A percentile compares a stretch with the other conserved stretches of the same genome.
These are phyloP conservation scores for Zeugodacus cucurbitae DNA, from an alignment of 1,140 invertebrate species.

Conservation along the genomic window DNA sequence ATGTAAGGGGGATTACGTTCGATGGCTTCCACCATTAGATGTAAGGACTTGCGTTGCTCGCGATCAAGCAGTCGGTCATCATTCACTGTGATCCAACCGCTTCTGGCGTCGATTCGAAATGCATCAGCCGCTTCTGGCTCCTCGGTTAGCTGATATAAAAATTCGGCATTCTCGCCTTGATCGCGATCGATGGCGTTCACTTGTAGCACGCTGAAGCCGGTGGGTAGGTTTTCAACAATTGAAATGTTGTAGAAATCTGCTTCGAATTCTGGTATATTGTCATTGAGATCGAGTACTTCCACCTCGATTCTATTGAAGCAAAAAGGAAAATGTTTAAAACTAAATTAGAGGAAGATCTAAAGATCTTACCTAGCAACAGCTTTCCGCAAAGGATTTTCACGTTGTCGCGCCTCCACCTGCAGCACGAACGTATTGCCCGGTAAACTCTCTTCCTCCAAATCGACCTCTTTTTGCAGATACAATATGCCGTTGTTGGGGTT, in stretches of 20 bases:
- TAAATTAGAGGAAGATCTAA: neutral
- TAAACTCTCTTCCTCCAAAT: slow-evolving; percentile 78
- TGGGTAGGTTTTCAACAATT: slow-evolving; percentile 90
- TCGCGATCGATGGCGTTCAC: slow-evolving; percentile 83
- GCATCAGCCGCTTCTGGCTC: slow-evolving; percentile 77
- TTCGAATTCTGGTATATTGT: slow-evolving; percentile 87
- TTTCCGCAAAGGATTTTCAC: slow-evolving; percentile 81
- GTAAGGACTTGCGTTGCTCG: slow-evolving; percentile 76
- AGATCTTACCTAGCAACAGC: slow-evolving; percentile 69
- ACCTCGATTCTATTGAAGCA: slow-evolving; percentile 75
- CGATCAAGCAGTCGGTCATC: slow-evolving; percentile 82
- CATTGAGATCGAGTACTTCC: slow-evolving; percentile 83
- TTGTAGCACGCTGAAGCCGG: slow-evolving; percentile 85
- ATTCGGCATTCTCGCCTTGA: slow-evolving; percentile 86
- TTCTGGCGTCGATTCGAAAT: slow-evolving; percentile 80
- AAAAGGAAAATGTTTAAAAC: neutral
- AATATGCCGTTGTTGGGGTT: slow-evolving; percentile 79
- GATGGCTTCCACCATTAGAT: slow-evolving; percentile 79
- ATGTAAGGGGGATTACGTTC: slow-evolving; percentile 68
- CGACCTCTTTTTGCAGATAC: slow-evolving; percentile 81
- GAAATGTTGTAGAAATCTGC: slow-evolving; percentile 90
- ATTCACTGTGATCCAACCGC: slow-evolving; percentile 87
- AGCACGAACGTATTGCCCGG: slow-evolving; percentile 80
- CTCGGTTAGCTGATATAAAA: slow-evolving; percentile 76
- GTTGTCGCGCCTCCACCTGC: slow-evolving; percentile 81